A percentile compares a stretch with the other conserved stretches of the same genome.
phyloP scores from a whole-genome alignment of 2,888 invertebrate genomes.

The Plebejus argus region DNA sequence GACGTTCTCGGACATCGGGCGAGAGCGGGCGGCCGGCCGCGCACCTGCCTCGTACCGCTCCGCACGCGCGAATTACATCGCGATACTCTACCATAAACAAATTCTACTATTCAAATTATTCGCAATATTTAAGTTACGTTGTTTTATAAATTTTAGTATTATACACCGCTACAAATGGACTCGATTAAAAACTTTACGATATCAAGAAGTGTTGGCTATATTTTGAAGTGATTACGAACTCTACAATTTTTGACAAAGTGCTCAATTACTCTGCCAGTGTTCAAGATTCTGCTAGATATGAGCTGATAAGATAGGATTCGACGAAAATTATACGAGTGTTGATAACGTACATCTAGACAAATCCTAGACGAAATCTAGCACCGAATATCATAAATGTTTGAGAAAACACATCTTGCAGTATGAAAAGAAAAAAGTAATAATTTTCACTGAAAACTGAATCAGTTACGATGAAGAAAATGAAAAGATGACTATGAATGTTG shows the following conservation, averaged over 20 bases:
- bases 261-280: conserved; percentile 46
- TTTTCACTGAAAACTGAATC: conserved; percentile 42
- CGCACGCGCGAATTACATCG: conserved; percentile 70
- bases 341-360: conserved; percentile 55
- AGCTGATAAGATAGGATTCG: conserved; percentile 72
- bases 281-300: conserved; percentile 71
- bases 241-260: conserved; percentile 38
- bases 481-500: conserved; percentile 63
- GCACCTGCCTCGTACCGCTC: conserved; percentile 72
- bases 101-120: conserved; percentile 47
- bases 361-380: conserved; percentile 66
- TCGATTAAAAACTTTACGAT: conserved; percentile 15
- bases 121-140: conserved; percentile 28
- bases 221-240: conserved; percentile 37
- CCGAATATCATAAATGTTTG: conserved; percentile 59
- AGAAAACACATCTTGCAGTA: conserved; percentile 58
- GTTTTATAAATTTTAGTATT: conserved; percentile 43
- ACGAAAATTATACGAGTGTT: conserved; percentile 72
- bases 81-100: conserved; percentile 67
- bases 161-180: background rate
- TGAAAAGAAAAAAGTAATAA: conserved; percentile 77
- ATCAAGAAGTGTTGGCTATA: conserved; percentile 25
- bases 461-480: conserved; percentile 57
- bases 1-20: conserved; percentile 82
- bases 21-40: conserved; percentile 79